Conservation (phyloP, 1,140 invertebrate genomes). For the Hyphantria cunea region DNA sequence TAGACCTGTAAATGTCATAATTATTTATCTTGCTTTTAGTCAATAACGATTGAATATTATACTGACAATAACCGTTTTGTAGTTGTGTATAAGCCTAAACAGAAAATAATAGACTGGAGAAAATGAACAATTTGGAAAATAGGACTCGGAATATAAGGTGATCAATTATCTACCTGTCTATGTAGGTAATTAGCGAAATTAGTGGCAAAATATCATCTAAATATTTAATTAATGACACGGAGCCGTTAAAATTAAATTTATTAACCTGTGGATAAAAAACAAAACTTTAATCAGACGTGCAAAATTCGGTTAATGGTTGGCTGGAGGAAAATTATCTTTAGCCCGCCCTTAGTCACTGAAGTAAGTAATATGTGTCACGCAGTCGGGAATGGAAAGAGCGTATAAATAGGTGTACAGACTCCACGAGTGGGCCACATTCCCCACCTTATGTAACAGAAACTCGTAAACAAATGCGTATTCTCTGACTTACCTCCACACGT, state of each 20-base stretch:
- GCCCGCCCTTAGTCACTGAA: conserved; percentile 58
- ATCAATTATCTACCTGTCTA: too few species aligned
- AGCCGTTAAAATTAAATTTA: neutral
- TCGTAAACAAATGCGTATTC: conserved; percentile 61
- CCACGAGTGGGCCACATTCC: conserved; percentile 44
- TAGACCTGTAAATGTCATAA: too few species aligned
- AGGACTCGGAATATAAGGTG: too few species aligned
- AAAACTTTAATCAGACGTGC: conserved; percentile 18
- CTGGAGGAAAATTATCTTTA: conserved; percentile 58
- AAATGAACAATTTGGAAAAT: too few species aligned
- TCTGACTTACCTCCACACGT: conserved; percentile 23
- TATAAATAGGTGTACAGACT: conserved; percentile 64
- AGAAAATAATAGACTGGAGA: too few species aligned
- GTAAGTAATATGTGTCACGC: conserved; percentile 59
- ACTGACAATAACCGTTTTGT: too few species aligned
- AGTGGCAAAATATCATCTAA: neutral
- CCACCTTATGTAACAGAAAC: conserved; percentile 62
- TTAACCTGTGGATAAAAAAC: neutral
- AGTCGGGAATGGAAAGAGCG: conserved; percentile 63
- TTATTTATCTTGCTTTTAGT: too few species aligned
- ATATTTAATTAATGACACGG: conserved; percentile 5
- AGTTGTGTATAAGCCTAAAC: too few species aligned
- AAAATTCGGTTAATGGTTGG: conserved; percentile 42
- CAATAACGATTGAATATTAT: too few species aligned
- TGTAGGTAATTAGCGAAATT: too few species aligned